phyloP scores from a whole-genome alignment of 1,140 invertebrate species.

The Platyura marginata region DNA sequence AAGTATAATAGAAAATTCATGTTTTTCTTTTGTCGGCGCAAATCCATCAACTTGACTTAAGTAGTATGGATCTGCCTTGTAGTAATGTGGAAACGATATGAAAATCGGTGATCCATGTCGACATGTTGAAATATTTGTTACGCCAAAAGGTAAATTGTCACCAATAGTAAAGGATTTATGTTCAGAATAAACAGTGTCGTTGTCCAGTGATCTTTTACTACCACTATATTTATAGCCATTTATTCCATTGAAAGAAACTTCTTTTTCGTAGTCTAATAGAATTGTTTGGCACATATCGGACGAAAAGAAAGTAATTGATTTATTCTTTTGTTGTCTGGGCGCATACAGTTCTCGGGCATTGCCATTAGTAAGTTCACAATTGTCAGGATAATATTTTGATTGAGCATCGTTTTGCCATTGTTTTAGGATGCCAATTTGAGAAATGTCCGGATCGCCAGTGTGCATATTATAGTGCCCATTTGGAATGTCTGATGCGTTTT shows the following conservation, averaged over 20 bases:
- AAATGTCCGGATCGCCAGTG: constrained; percentile 37
- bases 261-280: constrained; percentile 33
- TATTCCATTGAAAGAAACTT: constrained; percentile 29
- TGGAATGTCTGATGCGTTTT: constrained; percentile 48
- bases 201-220: constrained; percentile 36
- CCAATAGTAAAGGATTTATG: constrained; percentile 56
- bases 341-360: constrained; percentile 62
- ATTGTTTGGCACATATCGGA: constrained; percentile 48
- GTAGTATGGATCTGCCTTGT: constrained; percentile 51
- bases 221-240: constrained; percentile 34
- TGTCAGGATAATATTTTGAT: constrained; percentile 35
- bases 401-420: constrained; percentile 45
- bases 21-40: constrained; percentile 40
- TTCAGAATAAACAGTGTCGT: constrained; percentile 30
- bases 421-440: constrained; percentile 39
- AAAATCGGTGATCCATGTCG: constrained; percentile 60
- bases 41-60: constrained; percentile 44
- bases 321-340: constrained; percentile 32
- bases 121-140: constrained; percentile 48
- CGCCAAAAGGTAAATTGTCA: constrained; percentile 44
- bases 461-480: constrained; percentile 56
- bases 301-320: constrained; percentile 41
- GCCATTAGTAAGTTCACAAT: constrained; percentile 35
- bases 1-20: constrained; percentile 49
- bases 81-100: constrained; percentile 75